Evolutionary conservation across 2,113 vertebrate species (phyloP).

Genomic region (Mastomys natalensis): DNA sequence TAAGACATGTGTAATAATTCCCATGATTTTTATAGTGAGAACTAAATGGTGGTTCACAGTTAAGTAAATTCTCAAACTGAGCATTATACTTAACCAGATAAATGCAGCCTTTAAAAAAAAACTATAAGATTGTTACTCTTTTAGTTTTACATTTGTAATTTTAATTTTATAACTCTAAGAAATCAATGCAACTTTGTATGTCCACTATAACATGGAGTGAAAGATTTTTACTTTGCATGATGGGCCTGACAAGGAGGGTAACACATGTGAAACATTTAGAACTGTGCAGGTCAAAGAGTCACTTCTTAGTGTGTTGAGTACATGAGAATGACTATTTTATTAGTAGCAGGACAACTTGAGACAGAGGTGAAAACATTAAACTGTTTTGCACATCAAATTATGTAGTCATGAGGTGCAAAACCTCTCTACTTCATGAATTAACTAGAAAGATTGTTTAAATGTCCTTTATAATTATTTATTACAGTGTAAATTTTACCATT

Average conservation of each 20-base stretch:
- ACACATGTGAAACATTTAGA: background rate
- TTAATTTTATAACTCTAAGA: background rate
- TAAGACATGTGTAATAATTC: background rate
- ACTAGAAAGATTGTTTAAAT: conserved; percentile 65
- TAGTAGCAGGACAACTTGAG: conserved; percentile 30
- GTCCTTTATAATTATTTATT: conserved; percentile 63
- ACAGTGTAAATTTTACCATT: conserved; percentile 38
- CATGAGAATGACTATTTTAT: conserved; percentile 61
- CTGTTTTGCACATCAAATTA: conserved; percentile 60
- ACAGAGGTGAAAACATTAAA: conserved; percentile 34
- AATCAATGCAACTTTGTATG: background rate
- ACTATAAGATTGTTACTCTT: background rate
- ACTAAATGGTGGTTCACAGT: background rate
- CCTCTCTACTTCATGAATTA: conserved; percentile 70
- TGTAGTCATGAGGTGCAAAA: conserved; percentile 53
- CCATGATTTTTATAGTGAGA: too few species aligned
- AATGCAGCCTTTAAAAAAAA: background rate
- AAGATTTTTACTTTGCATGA: background rate
- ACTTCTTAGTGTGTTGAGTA: conserved; percentile 12
- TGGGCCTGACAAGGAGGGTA: background rate
- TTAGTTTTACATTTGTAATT: conserved; percentile 14
- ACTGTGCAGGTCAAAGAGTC: background rate
- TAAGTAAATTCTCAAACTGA: background rate
- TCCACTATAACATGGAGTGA: background rate
- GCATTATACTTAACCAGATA: background rate